Evolutionary conservation across 2,113 vertebrate genomes (phyloP), one percentile per base, ranked within the genome.

Genomic region (Mus musculus): DNA sequence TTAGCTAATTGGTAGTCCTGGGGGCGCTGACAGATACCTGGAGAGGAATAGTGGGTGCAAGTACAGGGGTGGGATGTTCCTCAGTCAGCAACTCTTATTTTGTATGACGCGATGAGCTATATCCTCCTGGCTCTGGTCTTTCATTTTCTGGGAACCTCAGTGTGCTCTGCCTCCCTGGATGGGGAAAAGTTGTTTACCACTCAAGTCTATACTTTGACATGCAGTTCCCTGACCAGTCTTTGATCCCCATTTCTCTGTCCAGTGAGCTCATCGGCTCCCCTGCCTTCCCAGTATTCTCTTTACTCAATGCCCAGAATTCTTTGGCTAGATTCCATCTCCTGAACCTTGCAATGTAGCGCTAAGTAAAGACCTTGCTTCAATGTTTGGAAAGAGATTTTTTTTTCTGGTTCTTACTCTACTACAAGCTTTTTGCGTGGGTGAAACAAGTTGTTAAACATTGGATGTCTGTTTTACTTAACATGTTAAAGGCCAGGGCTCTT

Each of bases 101-200:
- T 93, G 96, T 91, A 91, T 96, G 96, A 96, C 95, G 95, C 95
- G 93, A 93, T 80, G 95, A 97, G 76, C 76, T 93, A 85, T 78
- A 96, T 77, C n/a, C 76, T 59, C 59, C 12, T 19, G 52, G 54
- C 24, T 54, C 76, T 54, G 17, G 26, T 96, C 94, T 95, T 97
- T 95, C 84, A n/a, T 96, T 94, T 87, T 88, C 86, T 90, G 84
- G 69, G 78, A 90, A 28, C 33, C 9, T 49, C 81, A 91, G 72
- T 95, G 80, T 93, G 65, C 0, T 85, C 97, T 93, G 94, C 95
- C 96, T 91, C 97, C 96, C 93, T 97, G 93, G 96, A 92, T 97
- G 61, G 65, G 72, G 54, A 36, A 61, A 36, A 46, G 67, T 75
- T 80, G 90, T 94, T 96, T 96, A 91, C 36, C 85, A 93, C 96